Base-by-base conservation (phyloP, 1,140 invertebrate genomes). In the Zaprionus africanus region DNA sequence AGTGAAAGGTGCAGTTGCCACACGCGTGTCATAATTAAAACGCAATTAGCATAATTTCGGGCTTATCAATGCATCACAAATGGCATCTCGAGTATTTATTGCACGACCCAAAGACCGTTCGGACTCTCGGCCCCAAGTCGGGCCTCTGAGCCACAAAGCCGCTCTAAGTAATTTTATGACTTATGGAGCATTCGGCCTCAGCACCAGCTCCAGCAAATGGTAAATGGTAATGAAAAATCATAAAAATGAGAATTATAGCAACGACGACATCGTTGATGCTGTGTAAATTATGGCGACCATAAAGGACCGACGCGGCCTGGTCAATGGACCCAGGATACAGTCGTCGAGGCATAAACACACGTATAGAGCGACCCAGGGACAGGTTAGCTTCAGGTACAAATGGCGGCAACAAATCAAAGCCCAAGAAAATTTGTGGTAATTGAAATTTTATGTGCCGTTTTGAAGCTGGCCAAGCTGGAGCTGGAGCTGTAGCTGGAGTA, bases 1-100 rank as follows among this genome's bases (percentile, higher is more conserved):
- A 46, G 43, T 59, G 41, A 46, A 63, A 61, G 67, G 46, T 68
- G 46, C 53, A 62, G 73, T 51, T 19, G 46, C 61, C 78, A 80
- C 79, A 76, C 79, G 79, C 79, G 75, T 69, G 79, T 81, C 79
- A 81, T 81, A 81, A 81, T 81, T 81, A 81, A 81, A 81, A 81
- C 74, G 49, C 79, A 81, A 81, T 81, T 81, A 81, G 74, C 79
- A 81, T 81, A 81, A 81, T 78, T 81, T 81, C 68, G 63, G 56
- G 79, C 79, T 81, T 81, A 81, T 81, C 79, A 81, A 75, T 76
- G 79, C 73, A 81, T 81, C 79, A 81, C 74, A 81, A 81, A 80
- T 81, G 79, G 58, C 78, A 81, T 62, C 71, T 80, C 66, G 75
- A 77, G 74, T 79, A 79, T 79, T 79, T 79, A 79, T 68, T 54